Evolutionary conservation across 2,113 vertebrate species (phyloP), one percentile per base, ranked within the genome.

Genomic region (Malurus elegans): DNA sequence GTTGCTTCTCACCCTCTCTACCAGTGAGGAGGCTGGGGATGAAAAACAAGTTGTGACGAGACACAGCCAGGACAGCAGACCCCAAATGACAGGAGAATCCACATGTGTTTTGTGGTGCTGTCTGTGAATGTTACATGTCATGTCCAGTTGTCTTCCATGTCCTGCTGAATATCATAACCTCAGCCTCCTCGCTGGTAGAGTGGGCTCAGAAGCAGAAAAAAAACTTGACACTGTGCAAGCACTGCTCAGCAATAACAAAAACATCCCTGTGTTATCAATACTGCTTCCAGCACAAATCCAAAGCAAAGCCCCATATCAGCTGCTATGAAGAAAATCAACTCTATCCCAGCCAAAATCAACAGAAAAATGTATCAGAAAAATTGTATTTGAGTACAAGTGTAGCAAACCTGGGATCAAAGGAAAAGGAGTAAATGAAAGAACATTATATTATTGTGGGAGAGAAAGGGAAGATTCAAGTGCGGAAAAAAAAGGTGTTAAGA

Each of bases 151-250:
- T 38, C 38, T 38, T 38, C 38, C 10, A 38, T 38, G 38, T 38
- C 38, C 38, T 38, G 10, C 38, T 38, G 38, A 38, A 38, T 38
- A 38, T 38, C 38, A 38, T 38, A 38, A 38, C 38, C 38, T 38
- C 38, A 38, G 40, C 17, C 29, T 45, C 13, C 19, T 29, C 6
- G 4, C 11, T 7, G 3, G 16, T 0, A 7, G 5, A 20, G 9
- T 6, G 19, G 31, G n/a, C 6, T 42, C 29, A 61, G 29, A 47
- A 47, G 31, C 17, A 31, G n/a, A 67, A 60, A 67, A 47, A 47
- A 19, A 17, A 8, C 19, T 40, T 54, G 17, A 40, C 9, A 18
- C 20, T 51, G 16, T 48, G 44, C 19, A 15, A n/a, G 13, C 4
- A 4, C 54, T 45, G 7, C 29, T 47, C 25, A 61, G 20, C 6